A percentile compares a stretch with the other conserved stretches of the same genome.
phyloP scores from a whole-genome alignment of 1,140 invertebrate genomes.

The Plectus sambesii region DNA sequence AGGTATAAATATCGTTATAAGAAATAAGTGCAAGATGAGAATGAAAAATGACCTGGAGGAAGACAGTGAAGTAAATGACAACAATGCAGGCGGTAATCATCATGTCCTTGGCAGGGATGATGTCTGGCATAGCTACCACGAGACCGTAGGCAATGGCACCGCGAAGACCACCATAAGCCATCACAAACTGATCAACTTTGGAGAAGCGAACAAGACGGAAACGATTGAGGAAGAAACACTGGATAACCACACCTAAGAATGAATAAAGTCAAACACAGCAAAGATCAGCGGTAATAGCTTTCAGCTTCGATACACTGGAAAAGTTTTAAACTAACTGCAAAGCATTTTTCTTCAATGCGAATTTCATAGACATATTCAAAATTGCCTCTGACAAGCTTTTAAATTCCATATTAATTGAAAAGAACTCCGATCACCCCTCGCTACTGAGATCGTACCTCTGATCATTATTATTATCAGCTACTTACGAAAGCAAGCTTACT shows the following conservation, averaged over 20 bases:
- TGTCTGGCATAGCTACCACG: constrained; percentile 44
- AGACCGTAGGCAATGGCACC: constrained; percentile 51
- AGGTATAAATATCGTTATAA: too few species aligned
- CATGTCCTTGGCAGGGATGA: constrained; percentile 44
- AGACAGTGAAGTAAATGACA: constrained; percentile 50
- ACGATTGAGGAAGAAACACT: constrained; percentile 25
- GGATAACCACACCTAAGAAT: constrained; percentile 46
- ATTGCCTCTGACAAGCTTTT: too few species aligned
- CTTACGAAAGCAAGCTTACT: too few species aligned
- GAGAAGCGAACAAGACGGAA: constrained; percentile 45
- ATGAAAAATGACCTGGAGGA: constrained; percentile 44
- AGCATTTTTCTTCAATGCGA: too few species aligned
- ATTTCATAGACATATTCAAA: too few species aligned
- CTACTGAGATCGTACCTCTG: too few species aligned
- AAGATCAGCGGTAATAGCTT: not conserved
- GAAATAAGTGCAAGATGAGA: too few species aligned
- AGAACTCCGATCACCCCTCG: too few species aligned
- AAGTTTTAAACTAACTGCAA: too few species aligned
- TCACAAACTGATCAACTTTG: constrained; percentile 49
- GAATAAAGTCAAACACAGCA: constrained; percentile 3
- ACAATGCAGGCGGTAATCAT: constrained; percentile 48
- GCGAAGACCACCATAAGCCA: constrained; percentile 50
- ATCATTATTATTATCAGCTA: too few species aligned
- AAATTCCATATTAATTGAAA: too few species aligned
- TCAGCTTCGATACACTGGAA: too few species aligned